Percentiles rank a stretch among this genome's conserved stretches.
Conservation (phyloP, 2,888 invertebrate species). For the Papilio protenor region DNA sequence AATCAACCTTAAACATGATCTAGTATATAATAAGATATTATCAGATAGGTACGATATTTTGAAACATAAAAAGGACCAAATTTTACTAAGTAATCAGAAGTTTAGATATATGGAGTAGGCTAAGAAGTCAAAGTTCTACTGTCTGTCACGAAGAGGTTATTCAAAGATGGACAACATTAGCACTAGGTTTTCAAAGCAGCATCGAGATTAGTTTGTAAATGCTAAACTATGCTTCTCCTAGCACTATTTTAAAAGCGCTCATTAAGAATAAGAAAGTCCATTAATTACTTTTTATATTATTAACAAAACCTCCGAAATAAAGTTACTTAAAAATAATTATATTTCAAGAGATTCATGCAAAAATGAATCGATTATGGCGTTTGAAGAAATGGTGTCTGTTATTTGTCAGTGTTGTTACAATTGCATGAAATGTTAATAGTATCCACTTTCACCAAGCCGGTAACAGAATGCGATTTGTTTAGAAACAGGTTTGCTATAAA, state of each 20-base stretch:
- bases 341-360: conserved; percentile 79
- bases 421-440: conserved; percentile 66
- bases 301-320: conserved; percentile 50
- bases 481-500: conserved; percentile 79
- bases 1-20: conserved; percentile 35
- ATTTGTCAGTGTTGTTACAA: conserved; percentile 64
- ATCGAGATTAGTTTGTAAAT: conserved; percentile 69
- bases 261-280: conserved; percentile 69
- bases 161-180: conserved; percentile 61
- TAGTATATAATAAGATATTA: background rate
- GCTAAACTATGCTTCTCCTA: conserved; percentile 78
- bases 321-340: conserved; percentile 57
- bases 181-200: conserved; percentile 64
- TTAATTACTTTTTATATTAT: conserved; percentile 56
- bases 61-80: background rate
- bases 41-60: background rate
- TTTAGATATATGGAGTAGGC: conserved; percentile 10
- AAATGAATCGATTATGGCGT: conserved; percentile 78
- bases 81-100: background rate
- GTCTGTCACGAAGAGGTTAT: conserved; percentile 57
- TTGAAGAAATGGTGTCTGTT: conserved; percentile 83
- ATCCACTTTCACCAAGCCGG: conserved; percentile 78
- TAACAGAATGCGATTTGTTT: conserved; percentile 69
- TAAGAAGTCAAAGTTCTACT: conserved; percentile 54
- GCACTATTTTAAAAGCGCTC: conserved; percentile 78